A percentile compares a stretch with the other conserved stretches of the same genome.
Evolutionary conservation across 1,140 invertebrate species (phyloP).

Genomic region (Sycobia sp.): DNA sequence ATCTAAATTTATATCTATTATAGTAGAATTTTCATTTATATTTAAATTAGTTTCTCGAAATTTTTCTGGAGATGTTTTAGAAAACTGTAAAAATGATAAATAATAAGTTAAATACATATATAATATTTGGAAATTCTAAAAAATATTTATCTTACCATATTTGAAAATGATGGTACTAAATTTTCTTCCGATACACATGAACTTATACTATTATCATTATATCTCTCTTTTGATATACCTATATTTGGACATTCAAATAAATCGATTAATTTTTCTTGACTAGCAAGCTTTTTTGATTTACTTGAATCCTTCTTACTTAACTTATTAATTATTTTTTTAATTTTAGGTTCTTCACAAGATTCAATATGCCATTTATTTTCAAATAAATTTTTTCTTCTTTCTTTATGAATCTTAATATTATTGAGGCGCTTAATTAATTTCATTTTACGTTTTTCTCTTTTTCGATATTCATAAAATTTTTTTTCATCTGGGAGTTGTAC

Average conservation of each 20-base stretch:
- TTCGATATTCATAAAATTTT: background rate
- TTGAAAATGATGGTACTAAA: background rate
- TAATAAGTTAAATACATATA: background rate
- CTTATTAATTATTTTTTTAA: background rate
- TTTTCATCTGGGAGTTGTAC: conserved; percentile 1
- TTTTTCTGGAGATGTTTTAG: background rate
- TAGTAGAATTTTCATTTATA: background rate
- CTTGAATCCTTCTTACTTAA: background rate
- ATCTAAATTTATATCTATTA: conserved; percentile 6
- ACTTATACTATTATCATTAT: background rate
- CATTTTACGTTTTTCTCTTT: conserved; percentile 7
- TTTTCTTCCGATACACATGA: background rate
- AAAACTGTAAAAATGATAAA: background rate
- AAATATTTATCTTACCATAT: background rate
- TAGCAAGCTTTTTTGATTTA: conserved; percentile 1
- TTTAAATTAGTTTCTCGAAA: background rate
- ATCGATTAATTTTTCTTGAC: background rate
- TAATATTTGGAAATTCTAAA: background rate
- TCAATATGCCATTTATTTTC: conserved; percentile 16
- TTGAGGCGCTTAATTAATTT: background rate
- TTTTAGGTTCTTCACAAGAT: background rate
- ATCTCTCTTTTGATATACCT: background rate
- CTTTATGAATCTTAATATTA: too few species aligned
- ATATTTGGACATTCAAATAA: background rate
- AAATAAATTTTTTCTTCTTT: background rate